These are phyloP conservation scores for Liposcelis brunnea DNA, from an alignment of 2,888 invertebrate genomes.

Conservation along the genomic window DNA sequence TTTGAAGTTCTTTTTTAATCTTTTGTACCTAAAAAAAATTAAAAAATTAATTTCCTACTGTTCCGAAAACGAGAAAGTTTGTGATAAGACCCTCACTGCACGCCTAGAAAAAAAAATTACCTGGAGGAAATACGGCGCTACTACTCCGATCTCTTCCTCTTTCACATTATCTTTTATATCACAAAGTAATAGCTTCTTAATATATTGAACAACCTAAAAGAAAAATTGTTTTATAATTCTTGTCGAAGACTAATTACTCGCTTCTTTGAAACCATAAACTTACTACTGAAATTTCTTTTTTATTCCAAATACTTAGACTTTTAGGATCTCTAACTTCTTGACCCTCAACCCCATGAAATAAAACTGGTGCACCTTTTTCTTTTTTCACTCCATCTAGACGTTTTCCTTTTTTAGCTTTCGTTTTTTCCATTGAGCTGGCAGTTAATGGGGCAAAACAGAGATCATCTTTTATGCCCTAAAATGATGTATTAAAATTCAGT, in stretches of 20 bases:
- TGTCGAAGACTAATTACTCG: background rate
- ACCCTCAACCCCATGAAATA: background rate
- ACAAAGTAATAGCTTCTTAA: background rate
- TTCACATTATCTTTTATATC: background rate
- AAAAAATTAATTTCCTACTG: too few relatives aligned
- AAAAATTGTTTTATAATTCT: background rate
- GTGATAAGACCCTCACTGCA: too few relatives aligned
- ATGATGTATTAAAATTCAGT: background rate
- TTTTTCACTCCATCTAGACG: too few relatives aligned
- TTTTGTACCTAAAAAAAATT: too few relatives aligned
- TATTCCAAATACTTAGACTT: background rate
- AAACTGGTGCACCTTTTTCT: background rate
- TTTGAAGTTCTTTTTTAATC: too few relatives aligned
- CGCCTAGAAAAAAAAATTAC: too few relatives aligned
- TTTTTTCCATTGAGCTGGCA: too few relatives aligned
- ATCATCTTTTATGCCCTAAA: background rate
- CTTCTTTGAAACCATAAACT: background rate
- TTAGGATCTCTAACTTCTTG: background rate
- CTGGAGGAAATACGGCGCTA: background rate
- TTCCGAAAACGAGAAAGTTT: too few relatives aligned
- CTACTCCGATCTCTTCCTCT: background rate
- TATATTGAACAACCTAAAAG: background rate
- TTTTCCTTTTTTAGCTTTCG: too few relatives aligned
- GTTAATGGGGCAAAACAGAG: background rate
- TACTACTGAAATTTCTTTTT: background rate